Conservation (phyloP, 2,113 vertebrate species). For the Dascyllus trimaculatus region DNA sequence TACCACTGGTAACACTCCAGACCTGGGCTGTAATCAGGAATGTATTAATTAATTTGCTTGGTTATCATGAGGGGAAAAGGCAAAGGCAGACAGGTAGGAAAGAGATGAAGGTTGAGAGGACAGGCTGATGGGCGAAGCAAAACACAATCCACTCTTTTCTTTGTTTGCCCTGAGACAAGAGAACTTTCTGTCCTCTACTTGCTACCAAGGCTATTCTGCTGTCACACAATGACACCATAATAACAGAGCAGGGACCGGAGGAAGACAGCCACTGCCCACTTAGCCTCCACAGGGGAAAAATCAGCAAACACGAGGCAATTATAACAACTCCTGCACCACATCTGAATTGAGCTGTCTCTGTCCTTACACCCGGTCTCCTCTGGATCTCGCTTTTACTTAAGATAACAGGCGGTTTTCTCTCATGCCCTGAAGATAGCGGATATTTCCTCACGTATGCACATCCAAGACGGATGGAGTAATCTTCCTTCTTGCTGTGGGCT, state of each 20-base stretch:
- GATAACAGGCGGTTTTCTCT: slow-evolving; percentile 44
- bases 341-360: slow-evolving; percentile 40
- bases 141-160: slow-evolving; percentile 12
- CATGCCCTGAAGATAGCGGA: slow-evolving; percentile 23
- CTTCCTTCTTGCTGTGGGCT: slow-evolving; percentile 46
- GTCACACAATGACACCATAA: slow-evolving; percentile 76
- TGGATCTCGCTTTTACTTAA: slow-evolving; percentile 48
- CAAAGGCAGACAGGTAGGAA: slow-evolving; percentile 14
- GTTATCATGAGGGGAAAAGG: slow-evolving; percentile 53
- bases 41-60: slow-evolving; percentile 58
- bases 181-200: slow-evolving; percentile 57
- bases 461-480: slow-evolving; percentile 52
- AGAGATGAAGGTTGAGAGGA: slow-evolving; percentile 2
- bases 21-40: slow-evolving; percentile 21
- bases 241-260: slow-evolving; percentile 66
- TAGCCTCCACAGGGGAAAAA: slow-evolving; percentile 48
- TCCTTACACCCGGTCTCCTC: slow-evolving; percentile 42
- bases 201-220: slow-evolving; percentile 57
- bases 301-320: slow-evolving; percentile 62
- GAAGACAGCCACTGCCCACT: slow-evolving; percentile 66
- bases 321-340: slow-evolving; percentile 37
- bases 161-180: slow-evolving; percentile 43
- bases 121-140: not conserved
- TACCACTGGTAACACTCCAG: slow-evolving; percentile 22
- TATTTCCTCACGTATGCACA: slow-evolving; percentile 54